phyloP scores from a whole-genome alignment of 2,888 invertebrate genomes.

The Cantharis lateralis region DNA sequence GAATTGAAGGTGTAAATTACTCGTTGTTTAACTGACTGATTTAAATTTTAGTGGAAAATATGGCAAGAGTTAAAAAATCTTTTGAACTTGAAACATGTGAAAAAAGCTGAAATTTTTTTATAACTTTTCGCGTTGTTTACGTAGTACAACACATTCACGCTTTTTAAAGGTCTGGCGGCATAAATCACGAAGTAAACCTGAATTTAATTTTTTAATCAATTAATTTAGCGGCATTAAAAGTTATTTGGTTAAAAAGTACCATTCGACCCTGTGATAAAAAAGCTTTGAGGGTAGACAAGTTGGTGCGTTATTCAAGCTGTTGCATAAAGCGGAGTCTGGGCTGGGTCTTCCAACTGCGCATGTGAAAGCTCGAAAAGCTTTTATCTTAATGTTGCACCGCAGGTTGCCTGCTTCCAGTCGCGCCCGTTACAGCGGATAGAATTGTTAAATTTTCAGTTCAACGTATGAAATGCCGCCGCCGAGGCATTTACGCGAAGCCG shows the following conservation, averaged over 20 bases:
- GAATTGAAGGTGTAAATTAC: no score
- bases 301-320: conserved; percentile 27
- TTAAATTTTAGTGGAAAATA: no score
- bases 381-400: conserved; percentile 25
- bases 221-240: neutral
- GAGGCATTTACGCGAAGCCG: conserved; percentile 4
- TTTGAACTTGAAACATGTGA: neutral
- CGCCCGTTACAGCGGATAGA: conserved; percentile 7
- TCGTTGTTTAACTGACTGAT: no score
- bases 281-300: conserved; percentile 20
- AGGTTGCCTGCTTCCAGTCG: conserved; percentile 31
- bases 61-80: neutral
- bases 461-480: conserved; percentile 12
- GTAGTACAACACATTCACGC: neutral
- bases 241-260: neutral
- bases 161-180: neutral
- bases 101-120: neutral
- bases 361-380: conserved; percentile 18
- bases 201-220: neutral
- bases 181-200: neutral
- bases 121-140: neutral
- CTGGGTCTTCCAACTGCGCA: conserved; percentile 26
- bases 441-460: conserved; percentile 6
- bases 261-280: neutral
- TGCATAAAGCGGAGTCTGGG: conserved; percentile 29